phyloP scores from a whole-genome alignment of 2,888 invertebrate species.

The Psylliodes chrysocephalus region DNA sequence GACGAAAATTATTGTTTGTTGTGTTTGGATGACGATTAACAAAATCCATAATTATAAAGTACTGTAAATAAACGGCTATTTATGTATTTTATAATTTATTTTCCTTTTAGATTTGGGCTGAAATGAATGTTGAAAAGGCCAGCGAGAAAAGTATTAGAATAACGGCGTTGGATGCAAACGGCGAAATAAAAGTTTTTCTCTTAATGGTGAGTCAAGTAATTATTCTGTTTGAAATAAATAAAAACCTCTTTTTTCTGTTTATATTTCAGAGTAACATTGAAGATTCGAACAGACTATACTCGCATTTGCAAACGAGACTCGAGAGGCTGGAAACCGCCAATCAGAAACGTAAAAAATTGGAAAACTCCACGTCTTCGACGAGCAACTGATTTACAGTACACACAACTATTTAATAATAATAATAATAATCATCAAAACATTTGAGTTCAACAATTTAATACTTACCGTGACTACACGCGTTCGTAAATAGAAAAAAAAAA shows the following conservation, averaged over 20 bases:
- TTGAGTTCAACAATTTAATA: too few relatives aligned
- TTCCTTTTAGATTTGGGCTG: slow-evolving; percentile 83
- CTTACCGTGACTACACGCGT: too few relatives aligned
- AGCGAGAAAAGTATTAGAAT: slow-evolving; percentile 88
- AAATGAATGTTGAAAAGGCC: slow-evolving; percentile 90
- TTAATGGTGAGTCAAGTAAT: slow-evolving; percentile 73
- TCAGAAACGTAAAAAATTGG: slow-evolving; percentile 53
- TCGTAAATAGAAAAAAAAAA: too few relatives aligned
- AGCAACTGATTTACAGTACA: background rate
- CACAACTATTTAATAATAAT: background rate
- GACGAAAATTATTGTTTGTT: too few relatives aligned
- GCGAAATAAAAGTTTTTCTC: slow-evolving; percentile 87
- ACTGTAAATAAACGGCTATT: too few relatives aligned
- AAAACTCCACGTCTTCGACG: background rate
- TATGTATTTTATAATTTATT: too few relatives aligned
- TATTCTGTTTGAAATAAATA: too few relatives aligned
- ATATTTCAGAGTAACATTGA: slow-evolving; percentile 71
- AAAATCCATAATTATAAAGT: too few relatives aligned
- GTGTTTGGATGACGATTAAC: too few relatives aligned
- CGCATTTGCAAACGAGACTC: slow-evolving; percentile 71
- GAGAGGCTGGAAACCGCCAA: slow-evolving; percentile 61
- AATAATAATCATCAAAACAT: too few relatives aligned
- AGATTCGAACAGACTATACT: slow-evolving; percentile 74
- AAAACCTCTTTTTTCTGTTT: slow-evolving; percentile 15
- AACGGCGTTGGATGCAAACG: slow-evolving; percentile 85